A percentile compares a stretch with the other conserved stretches of the same genome.
Evolutionary conservation across 1,140 invertebrate species (phyloP).

Genomic region (Ptiloglossa arizonensis): DNA sequence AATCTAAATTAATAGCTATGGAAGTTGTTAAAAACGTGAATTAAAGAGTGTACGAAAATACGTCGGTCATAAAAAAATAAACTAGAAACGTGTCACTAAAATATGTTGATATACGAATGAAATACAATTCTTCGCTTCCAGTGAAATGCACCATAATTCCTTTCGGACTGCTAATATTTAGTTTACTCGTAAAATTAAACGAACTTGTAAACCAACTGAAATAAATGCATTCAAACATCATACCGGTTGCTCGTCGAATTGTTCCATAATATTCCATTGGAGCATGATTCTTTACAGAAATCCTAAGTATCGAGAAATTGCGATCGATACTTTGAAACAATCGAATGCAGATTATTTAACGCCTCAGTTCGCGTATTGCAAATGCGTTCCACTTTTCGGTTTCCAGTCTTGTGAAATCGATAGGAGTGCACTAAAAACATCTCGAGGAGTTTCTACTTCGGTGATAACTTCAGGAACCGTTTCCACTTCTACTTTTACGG

Average conservation of each 20-base stretch:
- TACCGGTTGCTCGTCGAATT: not conserved
- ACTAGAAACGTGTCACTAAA: no score
- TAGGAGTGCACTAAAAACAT: not conserved
- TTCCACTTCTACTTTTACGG: not conserved
- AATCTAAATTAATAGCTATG: no score
- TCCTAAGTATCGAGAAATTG: not conserved
- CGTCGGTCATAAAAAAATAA: no score
- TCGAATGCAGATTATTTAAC: not conserved
- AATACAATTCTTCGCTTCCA: not conserved
- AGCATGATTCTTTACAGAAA: not conserved
- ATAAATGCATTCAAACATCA: not conserved
- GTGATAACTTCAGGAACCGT: not conserved
- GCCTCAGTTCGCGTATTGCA: constrained; percentile 8
- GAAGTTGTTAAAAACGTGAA: no score
- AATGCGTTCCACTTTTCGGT: constrained; percentile 12
- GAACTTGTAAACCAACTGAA: not conserved
- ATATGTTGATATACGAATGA: no score
- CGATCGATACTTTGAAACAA: constrained; percentile 5
- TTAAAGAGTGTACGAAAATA: not conserved
- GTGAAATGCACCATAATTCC: not conserved
- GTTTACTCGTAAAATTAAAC: constrained; percentile 4
- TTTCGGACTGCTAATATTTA: not conserved
- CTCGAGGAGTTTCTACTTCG: not conserved
- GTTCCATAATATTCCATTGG: not conserved
- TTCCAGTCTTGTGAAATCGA: not conserved